These are phyloP conservation scores for Mormyrops boulengeri DNA, from an alignment of 2,797 vertebrate species.

Conservation along the genomic window DNA sequence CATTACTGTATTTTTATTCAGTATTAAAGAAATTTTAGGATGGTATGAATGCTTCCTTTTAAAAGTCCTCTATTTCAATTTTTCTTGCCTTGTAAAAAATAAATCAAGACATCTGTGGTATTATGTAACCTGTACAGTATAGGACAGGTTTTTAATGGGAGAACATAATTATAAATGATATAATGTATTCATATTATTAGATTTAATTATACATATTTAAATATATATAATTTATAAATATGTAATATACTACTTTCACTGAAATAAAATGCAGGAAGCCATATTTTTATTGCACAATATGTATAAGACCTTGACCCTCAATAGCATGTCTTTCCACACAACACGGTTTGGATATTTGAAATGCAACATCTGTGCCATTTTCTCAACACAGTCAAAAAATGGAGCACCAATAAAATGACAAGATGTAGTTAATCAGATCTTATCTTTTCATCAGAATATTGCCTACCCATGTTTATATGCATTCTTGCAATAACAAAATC, in stretches of 20 bases:
- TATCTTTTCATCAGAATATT: conserved; percentile 28
- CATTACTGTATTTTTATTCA: background rate
- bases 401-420: conserved; percentile 29
- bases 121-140: background rate
- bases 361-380: conserved; percentile 27
- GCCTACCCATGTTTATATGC: background rate
- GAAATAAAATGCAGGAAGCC: conserved; percentile 50
- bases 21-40: background rate
- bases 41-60: background rate
- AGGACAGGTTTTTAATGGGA: conserved; percentile 32
- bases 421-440: conserved; percentile 29
- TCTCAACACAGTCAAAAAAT: conserved; percentile 18
- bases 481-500: background rate
- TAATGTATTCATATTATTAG: background rate
- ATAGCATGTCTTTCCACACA: background rate
- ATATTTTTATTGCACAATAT: conserved; percentile 31
- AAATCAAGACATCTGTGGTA: background rate
- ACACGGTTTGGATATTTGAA: background rate
- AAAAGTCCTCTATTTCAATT: background rate
- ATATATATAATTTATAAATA: conserved; percentile 7
- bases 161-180: conserved; percentile 33
- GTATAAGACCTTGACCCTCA: background rate
- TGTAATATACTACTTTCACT: conserved; percentile 27
- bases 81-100: background rate
- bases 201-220: background rate